Base-by-base conservation (phyloP, 30 jellyfish, hydroid and myxozoan species). In the Chironex yamaguchii region DNA sequence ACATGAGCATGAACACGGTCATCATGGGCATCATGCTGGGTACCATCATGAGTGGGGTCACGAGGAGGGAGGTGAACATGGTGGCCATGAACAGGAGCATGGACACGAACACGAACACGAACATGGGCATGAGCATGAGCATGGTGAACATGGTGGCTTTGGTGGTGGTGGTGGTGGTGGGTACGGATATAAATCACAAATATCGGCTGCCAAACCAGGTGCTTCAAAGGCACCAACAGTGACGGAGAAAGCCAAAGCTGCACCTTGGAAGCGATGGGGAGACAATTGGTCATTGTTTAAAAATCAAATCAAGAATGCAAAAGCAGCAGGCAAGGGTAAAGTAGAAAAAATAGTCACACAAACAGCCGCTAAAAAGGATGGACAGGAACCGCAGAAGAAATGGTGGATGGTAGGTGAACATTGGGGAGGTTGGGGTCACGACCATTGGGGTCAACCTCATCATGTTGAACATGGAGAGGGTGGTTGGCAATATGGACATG, bases 391-490 rank as follows among this genome's bases (percentile, higher is more conserved):
- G 33, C 80, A 67, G 0, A 94, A 94, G 81, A 94, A 94, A 71
- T 94, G 99, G 99, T 94, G 99, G 99, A 77, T 90, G 87, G 99
- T 94, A 14, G 99, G 99, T 30, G 99, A 94, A 49, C 98, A 94
- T 30, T 91, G 91, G 87, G 99, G 91, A 4, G 95, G 97, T 62
- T 94, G 99, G 99, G 99, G 99, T 21, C 96, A 82, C 29, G 96
- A 84, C 67, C 97, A 89, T 29, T 94, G 99, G 99, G 99, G 97
- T 26, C 62, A 77, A 0, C 97, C 99, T 33, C 99, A 88, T 53
- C 85, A 94, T 49, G 92, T 62, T 33, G 93, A 82, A 17, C 97
- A 84, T 48, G 92, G 82, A 26, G 97, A 90, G 22, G 99, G 99
- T 29, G 99, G 99, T 35, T 94, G 99, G 99, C 96, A 94, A 42